These are phyloP conservation scores for Agrypnia vestita DNA, from an alignment of 1,140 invertebrate species.

Conservation along the genomic window DNA sequence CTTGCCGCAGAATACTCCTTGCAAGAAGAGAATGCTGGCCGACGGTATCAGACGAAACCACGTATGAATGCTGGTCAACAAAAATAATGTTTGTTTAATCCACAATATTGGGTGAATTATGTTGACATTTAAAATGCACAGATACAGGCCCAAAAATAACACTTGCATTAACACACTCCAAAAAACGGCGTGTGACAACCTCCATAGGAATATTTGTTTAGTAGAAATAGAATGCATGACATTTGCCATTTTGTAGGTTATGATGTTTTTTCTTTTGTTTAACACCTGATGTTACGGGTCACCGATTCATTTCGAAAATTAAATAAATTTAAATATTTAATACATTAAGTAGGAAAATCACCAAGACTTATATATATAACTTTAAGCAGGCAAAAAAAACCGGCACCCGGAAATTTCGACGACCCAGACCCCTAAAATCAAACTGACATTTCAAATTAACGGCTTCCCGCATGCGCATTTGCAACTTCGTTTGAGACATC, in stretches of 20 bases:
- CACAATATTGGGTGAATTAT: slow-evolving; percentile 70
- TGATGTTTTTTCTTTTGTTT: neutral
- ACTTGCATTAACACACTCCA: slow-evolving; percentile 71
- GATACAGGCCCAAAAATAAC: slow-evolving; percentile 67
- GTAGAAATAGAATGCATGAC: slow-evolving; percentile 40
- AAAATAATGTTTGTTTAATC: slow-evolving; percentile 68
- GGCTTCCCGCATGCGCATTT: neutral
- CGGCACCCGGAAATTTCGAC: neutral
- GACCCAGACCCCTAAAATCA: neutral
- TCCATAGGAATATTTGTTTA: slow-evolving; percentile 47
- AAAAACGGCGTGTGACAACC: slow-evolving; percentile 39
- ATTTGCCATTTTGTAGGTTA: slow-evolving; percentile 36
- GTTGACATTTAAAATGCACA: slow-evolving; percentile 71
- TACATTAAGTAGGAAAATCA: too few species aligned
- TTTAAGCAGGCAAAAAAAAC: neutral
- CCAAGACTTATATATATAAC: neutral
- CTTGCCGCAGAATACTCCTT: slow-evolving; percentile 74
- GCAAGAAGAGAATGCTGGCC: slow-evolving; percentile 69
- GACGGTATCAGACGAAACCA: slow-evolving; percentile 71
- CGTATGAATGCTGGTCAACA: slow-evolving; percentile 69
- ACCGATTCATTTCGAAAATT: neutral
- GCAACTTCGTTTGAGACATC: too few species aligned
- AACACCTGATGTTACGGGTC: neutral
- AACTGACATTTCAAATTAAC: slow-evolving; percentile 1
- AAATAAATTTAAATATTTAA: neutral